Base-by-base conservation (phyloP, 2,888 invertebrate genomes). In the Orthonevra nobilis region DNA sequence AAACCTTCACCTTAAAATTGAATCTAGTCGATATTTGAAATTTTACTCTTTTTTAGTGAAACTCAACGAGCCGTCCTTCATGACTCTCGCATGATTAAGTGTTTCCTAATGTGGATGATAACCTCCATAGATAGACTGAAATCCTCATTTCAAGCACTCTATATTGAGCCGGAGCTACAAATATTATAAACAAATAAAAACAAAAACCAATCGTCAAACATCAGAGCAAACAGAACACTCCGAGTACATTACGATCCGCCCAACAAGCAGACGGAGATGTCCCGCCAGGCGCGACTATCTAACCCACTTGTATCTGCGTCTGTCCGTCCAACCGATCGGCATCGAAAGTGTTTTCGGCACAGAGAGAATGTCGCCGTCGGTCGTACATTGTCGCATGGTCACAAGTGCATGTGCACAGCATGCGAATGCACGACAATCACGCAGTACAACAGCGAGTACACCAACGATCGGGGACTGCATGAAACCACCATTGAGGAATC, bases 331-430 rank as follows among this genome's bases (percentile, higher is more conserved):
- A 54, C 10, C 42, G 58, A 60, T 54, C 66, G 54, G 50, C 66
- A 72, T 61, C 61, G 79, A 79, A 79, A 79, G 79, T 79, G 79
- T 73, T 79, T 79, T 73, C 28, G 42, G 69, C 26, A 64, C 28
- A 61, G 30, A 26, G n/a, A n/a, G n/a, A n/a, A n/a, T n/a, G n/a
- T n/a, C n/a, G n/a, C n/a, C 36, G 26, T 14, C 23, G 54, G 66
- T 54, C 70, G 63, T 63, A 69, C 42, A 28, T 52, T 48, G 46
- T 12, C 40, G 6, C 26, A 9, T 23, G 40, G 19, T 54, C 66
- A 66, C 46, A 54, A 52, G 63, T 68, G 50, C 61, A 58, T 72
- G 52, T 48, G 66, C 50, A 66, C 54, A 70, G 46, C 72, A 28
- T 48, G 58, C 64, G 34, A 77, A 54, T 66, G 52, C 58, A 32